Conservation (phyloP, 2,797 vertebrate genomes). For the Phyllotis vaccarum region DNA sequence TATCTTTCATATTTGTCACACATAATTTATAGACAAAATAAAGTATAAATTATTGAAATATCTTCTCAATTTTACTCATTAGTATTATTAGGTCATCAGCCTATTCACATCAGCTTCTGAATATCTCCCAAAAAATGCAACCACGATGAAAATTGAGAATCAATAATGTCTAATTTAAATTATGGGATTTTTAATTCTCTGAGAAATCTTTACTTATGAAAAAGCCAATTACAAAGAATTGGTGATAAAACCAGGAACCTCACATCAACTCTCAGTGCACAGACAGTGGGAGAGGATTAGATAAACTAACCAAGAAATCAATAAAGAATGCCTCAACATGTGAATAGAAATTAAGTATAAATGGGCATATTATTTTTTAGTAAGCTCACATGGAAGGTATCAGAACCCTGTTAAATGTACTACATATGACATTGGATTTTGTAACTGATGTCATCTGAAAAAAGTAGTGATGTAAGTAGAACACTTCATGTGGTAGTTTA, state of each 20-base stretch:
- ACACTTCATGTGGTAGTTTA: not conserved
- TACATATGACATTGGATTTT: not conserved
- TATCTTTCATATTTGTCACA: not conserved
- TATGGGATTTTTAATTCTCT: not conserved
- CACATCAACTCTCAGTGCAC: not conserved
- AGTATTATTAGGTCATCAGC: not conserved
- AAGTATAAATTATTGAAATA: not conserved
- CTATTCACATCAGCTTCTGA: not conserved
- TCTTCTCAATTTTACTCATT: not conserved
- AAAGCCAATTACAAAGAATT: not conserved
- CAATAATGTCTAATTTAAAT: conserved; percentile 47
- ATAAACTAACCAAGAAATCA: not conserved
- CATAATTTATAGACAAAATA: not conserved
- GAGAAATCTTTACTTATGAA: not conserved
- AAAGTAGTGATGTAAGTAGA: not conserved
- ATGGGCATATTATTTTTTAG: not conserved
- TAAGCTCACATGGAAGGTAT: not conserved
- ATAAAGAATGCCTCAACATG: not conserved
- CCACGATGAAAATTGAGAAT: conserved; percentile 7
- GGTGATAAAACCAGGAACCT: not conserved
- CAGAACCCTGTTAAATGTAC: not conserved
- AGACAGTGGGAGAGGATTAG: not conserved
- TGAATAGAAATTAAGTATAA: not conserved
- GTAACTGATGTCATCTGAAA: not conserved
- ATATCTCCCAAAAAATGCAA: conserved; percentile 32